Percentiles rank a stretch among this genome's conserved stretches.
phyloP scores from a whole-genome alignment of 2,113 vertebrate species.

The Oryzias curvinotus region DNA sequence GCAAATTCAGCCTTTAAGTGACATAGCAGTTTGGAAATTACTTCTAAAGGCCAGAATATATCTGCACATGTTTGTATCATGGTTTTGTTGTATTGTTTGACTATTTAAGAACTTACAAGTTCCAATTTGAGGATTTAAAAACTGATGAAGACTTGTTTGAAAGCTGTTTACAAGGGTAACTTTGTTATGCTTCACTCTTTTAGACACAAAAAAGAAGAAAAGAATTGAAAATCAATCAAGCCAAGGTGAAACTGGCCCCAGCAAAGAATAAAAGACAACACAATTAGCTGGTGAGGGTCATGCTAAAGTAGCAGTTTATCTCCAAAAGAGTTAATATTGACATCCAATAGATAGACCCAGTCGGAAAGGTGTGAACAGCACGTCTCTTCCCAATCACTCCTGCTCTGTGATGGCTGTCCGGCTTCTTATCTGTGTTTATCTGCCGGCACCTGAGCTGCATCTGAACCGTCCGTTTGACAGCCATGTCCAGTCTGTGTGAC shows the following conservation, averaged over 20 bases:
- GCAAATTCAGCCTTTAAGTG: no score
- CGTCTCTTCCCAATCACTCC: slow-evolving; percentile 64
- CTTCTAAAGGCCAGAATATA: no score
- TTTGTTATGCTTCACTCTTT: background rate
- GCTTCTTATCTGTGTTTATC: slow-evolving; percentile 69
- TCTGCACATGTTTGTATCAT: no score
- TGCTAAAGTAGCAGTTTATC: slow-evolving; percentile 39
- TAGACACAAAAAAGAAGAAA: background rate
- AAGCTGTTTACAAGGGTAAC: background rate
- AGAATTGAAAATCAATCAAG: background rate
- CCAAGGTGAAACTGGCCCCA: background rate
- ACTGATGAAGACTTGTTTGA: background rate
- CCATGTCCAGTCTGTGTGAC: slow-evolving; percentile 13
- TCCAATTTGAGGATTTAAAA: no score
- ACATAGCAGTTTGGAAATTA: no score
- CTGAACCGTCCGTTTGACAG: slow-evolving; percentile 39
- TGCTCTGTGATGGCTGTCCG: slow-evolving; percentile 47
- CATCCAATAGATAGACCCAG: slow-evolving; percentile 35
- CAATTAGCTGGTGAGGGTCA: background rate
- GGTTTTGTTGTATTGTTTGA: no score
- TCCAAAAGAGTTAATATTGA: slow-evolving; percentile 60
- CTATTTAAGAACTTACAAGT: no score
- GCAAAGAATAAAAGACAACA: background rate
- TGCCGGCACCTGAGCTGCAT: slow-evolving; percentile 43
- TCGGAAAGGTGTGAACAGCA: slow-evolving; percentile 36